These are phyloP conservation scores for Homalodisca vitripennis DNA, from an alignment of 1,140 invertebrate genomes.

Conservation along the genomic window DNA sequence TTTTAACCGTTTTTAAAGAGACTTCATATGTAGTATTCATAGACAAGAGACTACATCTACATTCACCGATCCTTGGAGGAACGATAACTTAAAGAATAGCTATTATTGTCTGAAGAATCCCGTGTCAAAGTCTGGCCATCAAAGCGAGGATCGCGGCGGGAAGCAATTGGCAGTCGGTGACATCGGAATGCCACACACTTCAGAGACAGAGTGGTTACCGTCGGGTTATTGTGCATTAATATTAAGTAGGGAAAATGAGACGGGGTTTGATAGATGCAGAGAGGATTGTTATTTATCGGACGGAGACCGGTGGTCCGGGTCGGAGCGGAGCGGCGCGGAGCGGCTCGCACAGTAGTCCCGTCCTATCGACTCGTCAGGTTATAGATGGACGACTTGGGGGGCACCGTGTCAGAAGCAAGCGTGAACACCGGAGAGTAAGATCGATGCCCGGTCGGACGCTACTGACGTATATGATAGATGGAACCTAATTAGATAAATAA, in stretches of 20 bases:
- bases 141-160: too few relatives aligned
- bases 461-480: conserved; percentile 29
- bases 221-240: not conserved
- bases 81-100: too few relatives aligned
- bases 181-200: too few relatives aligned
- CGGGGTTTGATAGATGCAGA: not conserved
- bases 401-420: conserved; percentile 13
- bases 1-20: too few relatives aligned
- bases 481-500: conserved; percentile 32
- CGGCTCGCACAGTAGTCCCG: not conserved
- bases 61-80: too few relatives aligned
- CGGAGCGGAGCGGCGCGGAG: not conserved
- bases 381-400: conserved; percentile 22
- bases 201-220: not conserved
- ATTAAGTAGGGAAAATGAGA: not conserved
- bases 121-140: too few relatives aligned
- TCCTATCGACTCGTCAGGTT: conserved; percentile 6
- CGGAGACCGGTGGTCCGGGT: not conserved
- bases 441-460: conserved; percentile 22
- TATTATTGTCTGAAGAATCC: too few relatives aligned
- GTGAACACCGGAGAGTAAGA: conserved; percentile 12
- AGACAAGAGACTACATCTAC: too few relatives aligned
- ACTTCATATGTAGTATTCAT: too few relatives aligned
- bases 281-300: not conserved
- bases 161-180: too few relatives aligned